Conservation (phyloP, 2,113 vertebrate species). For the Oreochromis aureus region DNA sequence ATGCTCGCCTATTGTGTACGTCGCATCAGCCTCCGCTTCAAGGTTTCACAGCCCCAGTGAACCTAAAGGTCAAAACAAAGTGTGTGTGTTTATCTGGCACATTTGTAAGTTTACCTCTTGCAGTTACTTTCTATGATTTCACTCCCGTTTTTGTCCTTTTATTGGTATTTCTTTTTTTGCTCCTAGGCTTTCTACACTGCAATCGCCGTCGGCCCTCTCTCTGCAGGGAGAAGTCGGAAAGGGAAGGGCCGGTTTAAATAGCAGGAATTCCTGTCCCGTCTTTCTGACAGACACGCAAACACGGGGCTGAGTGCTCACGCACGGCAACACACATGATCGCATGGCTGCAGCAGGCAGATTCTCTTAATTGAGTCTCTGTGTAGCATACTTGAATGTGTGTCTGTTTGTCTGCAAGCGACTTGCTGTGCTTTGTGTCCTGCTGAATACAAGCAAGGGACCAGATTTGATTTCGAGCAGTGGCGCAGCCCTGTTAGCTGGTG, state of each 20-base stretch:
- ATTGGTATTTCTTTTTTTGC: neutral
- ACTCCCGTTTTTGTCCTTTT: neutral
- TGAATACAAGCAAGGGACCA: neutral
- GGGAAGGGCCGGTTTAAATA: conserved; percentile 56
- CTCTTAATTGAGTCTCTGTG: neutral
- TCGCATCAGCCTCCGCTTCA: neutral
- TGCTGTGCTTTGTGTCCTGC: neutral
- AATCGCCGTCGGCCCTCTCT: neutral
- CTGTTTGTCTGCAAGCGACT: neutral
- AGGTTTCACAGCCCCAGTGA: neutral
- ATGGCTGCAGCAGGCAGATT: neutral
- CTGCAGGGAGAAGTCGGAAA: conserved; percentile 25
- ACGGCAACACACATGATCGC: neutral
- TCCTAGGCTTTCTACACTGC: neutral
- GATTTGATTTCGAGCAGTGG: neutral
- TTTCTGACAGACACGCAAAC: neutral
- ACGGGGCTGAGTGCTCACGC: neutral
- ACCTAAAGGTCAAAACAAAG: neutral
- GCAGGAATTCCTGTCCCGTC: conserved; percentile 59
- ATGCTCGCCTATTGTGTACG: neutral
- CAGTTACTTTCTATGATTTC: neutral
- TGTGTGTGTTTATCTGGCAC: neutral
- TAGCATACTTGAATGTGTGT: neutral
- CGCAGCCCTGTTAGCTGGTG: neutral
- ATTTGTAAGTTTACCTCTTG: neutral